Conservation (phyloP, 2,797 vertebrate genomes). For the Sylvilagus floridanus region DNA sequence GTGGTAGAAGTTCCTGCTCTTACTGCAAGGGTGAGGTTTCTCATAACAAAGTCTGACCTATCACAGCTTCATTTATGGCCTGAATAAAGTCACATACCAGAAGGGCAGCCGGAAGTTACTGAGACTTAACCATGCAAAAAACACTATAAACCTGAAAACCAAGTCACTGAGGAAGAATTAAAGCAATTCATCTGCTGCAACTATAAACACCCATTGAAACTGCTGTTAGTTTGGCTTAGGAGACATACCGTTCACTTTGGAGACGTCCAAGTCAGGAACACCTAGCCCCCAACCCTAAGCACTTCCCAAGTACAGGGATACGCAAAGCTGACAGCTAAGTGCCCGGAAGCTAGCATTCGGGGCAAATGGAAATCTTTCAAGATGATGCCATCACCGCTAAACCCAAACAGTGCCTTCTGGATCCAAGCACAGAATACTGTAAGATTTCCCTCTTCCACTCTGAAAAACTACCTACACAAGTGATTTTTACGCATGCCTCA, state of each 20-base stretch:
- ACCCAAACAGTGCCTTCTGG: not conserved
- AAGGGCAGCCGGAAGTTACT: constrained; percentile 12
- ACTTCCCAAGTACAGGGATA: not conserved
- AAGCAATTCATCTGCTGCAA: constrained; percentile 40
- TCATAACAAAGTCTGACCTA: not conserved
- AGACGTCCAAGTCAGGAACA: constrained; percentile 39
- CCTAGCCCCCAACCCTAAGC: not conserved
- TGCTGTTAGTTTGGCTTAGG: not conserved
- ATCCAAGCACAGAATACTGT: constrained; percentile 28
- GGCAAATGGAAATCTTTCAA: constrained; percentile 8
- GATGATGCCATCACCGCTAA: not conserved
- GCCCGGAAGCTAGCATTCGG: not conserved
- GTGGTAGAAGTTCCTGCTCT: not conserved
- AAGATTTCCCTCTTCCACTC: constrained; percentile 34
- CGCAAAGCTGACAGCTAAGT: not conserved
- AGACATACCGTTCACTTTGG: not conserved
- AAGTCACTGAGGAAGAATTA: constrained; percentile 10
- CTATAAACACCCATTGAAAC: not conserved
- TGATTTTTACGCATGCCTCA: not conserved
- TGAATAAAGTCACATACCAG: not conserved
- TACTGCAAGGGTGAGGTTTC: constrained; percentile 23
- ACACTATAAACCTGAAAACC: constrained; percentile 9
- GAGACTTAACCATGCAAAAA: constrained; percentile 22
- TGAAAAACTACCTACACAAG: constrained; percentile 47
- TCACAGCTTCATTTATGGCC: not conserved